A percentile compares a stretch with the other conserved stretches of the same genome.
phyloP scores from a whole-genome alignment of 2,797 vertebrate genomes.

The Urophycis tenuis region DNA sequence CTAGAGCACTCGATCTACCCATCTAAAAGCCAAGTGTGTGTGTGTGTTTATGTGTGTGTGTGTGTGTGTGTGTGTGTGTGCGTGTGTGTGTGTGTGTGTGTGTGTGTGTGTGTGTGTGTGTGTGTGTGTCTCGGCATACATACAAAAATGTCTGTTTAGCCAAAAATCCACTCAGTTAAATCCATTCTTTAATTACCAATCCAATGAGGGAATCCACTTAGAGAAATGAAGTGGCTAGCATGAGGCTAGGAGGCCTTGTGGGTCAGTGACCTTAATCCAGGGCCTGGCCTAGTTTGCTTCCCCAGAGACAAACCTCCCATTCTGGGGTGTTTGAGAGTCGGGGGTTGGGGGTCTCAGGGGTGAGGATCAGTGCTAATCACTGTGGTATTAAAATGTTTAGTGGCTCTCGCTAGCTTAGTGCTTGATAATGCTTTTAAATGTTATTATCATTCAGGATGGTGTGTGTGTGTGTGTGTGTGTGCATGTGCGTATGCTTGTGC shows the following conservation, averaged over 20 bases:
- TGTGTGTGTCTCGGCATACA: neutral
- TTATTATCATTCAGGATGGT: slow-evolving; percentile 43
- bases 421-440: slow-evolving; percentile 55
- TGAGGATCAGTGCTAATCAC: slow-evolving; percentile 58
- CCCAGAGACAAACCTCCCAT: slow-evolving; percentile 44
- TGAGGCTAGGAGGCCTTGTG: slow-evolving; percentile 52
- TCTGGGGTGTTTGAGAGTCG: slow-evolving; percentile 32
- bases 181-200: slow-evolving; percentile 62
- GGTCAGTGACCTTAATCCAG: slow-evolving; percentile 67
- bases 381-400: slow-evolving; percentile 58
- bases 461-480: neutral
- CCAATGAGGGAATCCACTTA: slow-evolving; percentile 56
- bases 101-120: too few species aligned
- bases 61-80: too few species aligned
- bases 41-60: neutral
- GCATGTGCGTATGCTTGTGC: too few species aligned
- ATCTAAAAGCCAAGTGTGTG: too few species aligned
- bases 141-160: slow-evolving; percentile 19
- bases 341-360: slow-evolving; percentile 23
- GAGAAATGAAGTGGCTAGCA: slow-evolving; percentile 62
- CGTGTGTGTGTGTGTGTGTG: too few species aligned
- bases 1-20: too few species aligned
- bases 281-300: slow-evolving; percentile 52
- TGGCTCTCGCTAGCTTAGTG: slow-evolving; percentile 57
- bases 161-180: slow-evolving; percentile 58